A percentile compares a stretch with the other conserved stretches of the same genome.
These are phyloP conservation scores for Acipenser ruthenus DNA, from an alignment of 2,797 vertebrate genomes.

Conservation along the genomic window DNA sequence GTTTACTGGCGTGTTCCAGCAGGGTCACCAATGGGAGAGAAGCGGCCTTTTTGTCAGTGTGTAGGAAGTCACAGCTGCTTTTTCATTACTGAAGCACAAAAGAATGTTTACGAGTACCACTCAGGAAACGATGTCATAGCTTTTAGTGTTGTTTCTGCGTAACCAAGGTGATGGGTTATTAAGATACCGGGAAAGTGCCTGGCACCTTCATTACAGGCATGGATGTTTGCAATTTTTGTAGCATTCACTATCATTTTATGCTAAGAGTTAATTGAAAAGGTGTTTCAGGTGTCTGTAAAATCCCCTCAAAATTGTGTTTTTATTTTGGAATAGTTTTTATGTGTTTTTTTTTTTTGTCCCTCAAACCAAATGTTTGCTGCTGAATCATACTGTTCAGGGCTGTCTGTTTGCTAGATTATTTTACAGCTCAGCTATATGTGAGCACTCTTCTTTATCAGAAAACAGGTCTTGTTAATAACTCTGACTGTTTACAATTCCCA, in stretches of 20 bases:
- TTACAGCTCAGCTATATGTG: too few species aligned
- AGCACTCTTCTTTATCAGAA: too few species aligned
- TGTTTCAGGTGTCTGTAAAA: slow-evolving; percentile 22
- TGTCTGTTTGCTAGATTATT: too few species aligned
- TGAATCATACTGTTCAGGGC: too few species aligned
- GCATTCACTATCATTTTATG: not conserved
- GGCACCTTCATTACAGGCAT: not conserved
- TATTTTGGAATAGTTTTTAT: too few species aligned
- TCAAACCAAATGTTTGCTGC: too few species aligned
- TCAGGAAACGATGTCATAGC: slow-evolving; percentile 11
- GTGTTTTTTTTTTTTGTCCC: too few species aligned
- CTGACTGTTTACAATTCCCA: too few species aligned
- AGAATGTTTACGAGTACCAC: slow-evolving; percentile 39
- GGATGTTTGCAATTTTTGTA: not conserved
- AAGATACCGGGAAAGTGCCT: too few species aligned
- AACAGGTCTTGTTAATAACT: too few species aligned
- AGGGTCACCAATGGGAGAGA: not conserved
- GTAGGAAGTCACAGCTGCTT: slow-evolving; percentile 35
- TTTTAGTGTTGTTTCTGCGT: not conserved
- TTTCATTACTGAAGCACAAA: slow-evolving; percentile 35
- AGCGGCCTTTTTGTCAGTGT: slow-evolving; percentile 6
- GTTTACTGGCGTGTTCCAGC: slow-evolving; percentile 4
- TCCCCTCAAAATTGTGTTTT: slow-evolving; percentile 3
- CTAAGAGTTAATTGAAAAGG: not conserved
- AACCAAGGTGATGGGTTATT: not conserved